These are phyloP conservation scores for Clivina fossor DNA, from an alignment of 2,888 invertebrate species.

Conservation along the genomic window DNA sequence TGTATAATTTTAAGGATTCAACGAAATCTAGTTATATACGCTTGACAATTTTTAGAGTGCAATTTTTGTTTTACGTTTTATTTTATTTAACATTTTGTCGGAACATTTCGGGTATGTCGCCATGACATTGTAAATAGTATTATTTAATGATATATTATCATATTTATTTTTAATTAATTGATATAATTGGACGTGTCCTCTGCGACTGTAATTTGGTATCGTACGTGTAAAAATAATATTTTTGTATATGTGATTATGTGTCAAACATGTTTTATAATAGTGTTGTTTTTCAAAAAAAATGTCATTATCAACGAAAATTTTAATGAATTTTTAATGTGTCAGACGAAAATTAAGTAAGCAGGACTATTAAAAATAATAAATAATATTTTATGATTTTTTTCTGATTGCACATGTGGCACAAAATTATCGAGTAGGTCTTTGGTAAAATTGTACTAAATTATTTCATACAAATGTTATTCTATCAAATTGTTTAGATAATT, in stretches of 20 bases:
- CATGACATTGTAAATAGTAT: slow-evolving; percentile 28
- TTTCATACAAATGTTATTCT: too few species aligned
- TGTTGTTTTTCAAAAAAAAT: slow-evolving; percentile 31
- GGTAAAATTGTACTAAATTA: too few species aligned
- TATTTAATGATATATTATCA: slow-evolving; percentile 19
- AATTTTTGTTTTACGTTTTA: slow-evolving; percentile 39
- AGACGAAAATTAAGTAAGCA: not conserved
- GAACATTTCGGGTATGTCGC: slow-evolving; percentile 21
- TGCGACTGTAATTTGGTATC: slow-evolving; percentile 17
- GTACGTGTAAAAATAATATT: not conserved
- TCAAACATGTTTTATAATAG: slow-evolving; percentile 25
- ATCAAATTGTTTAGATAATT: too few species aligned
- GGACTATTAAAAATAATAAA: too few species aligned
- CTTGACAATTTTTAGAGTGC: slow-evolving; percentile 38
- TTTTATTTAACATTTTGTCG: slow-evolving; percentile 28
- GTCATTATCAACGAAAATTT: slow-evolving; percentile 34
- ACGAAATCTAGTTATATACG: slow-evolving; percentile 36
- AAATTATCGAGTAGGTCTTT: too few species aligned
- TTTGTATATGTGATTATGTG: slow-evolving; percentile 5
- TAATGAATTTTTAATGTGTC: slow-evolving; percentile 38
- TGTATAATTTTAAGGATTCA: slow-evolving; percentile 12
- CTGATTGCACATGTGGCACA: not conserved
- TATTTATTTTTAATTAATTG: slow-evolving; percentile 28
- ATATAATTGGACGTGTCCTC: slow-evolving; percentile 38
- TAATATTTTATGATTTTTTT: not conserved